A percentile compares a stretch with the other conserved stretches of the same genome.
Evolutionary conservation across 2,797 vertebrate genomes (phyloP).

Genomic region (Sebastes minor): DNA sequence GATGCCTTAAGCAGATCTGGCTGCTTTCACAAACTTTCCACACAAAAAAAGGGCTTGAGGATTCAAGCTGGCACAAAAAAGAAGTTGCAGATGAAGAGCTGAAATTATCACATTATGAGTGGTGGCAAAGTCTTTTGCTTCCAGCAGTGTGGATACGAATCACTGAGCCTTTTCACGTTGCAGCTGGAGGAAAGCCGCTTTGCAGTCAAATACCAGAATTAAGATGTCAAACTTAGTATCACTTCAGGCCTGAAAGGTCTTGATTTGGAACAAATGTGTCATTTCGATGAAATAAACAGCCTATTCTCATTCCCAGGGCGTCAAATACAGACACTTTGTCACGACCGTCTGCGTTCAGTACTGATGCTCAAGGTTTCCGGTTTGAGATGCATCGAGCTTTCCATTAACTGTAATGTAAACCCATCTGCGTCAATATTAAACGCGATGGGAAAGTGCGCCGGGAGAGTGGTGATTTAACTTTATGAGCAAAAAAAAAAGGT

Average conservation of each 20-base stretch:
- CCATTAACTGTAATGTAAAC: too few relatives aligned
- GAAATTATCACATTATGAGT: conserved; percentile 60
- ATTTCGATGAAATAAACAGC: neutral
- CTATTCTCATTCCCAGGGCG: too few relatives aligned
- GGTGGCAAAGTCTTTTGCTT: conserved; percentile 28
- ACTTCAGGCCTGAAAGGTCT: neutral
- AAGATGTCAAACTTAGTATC: neutral
- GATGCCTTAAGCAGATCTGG: conserved; percentile 30
- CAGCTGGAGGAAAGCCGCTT: neutral
- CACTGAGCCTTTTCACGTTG: neutral
- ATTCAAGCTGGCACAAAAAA: conserved; percentile 30
- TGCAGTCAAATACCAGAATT: neutral
- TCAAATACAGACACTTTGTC: too few relatives aligned
- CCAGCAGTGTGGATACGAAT: conserved; percentile 12
- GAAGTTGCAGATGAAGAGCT: conserved; percentile 25
- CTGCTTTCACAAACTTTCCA: conserved; percentile 28
- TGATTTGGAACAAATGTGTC: neutral
- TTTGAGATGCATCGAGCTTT: too few relatives aligned
- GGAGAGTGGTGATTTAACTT: too few relatives aligned
- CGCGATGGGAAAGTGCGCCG: too few relatives aligned
- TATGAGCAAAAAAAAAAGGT: too few relatives aligned
- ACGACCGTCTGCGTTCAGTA: too few relatives aligned
- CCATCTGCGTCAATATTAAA: too few relatives aligned
- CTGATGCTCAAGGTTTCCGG: too few relatives aligned
- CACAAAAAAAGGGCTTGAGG: neutral